Base-by-base conservation (phyloP, 2,888 invertebrate species). In the Metopia argyrocephala region DNA sequence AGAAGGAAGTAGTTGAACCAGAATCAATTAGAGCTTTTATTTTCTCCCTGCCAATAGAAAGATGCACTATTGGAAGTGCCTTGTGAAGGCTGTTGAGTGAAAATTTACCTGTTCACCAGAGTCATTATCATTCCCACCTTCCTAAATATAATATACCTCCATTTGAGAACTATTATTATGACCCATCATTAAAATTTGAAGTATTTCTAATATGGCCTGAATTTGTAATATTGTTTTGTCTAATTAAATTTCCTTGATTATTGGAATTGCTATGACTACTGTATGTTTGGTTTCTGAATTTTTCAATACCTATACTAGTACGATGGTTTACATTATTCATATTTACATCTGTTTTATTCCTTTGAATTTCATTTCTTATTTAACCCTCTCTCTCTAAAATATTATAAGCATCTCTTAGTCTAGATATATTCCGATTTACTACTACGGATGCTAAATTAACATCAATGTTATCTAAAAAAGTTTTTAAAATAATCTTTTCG, bases 381-480 rank as follows among this genome's bases (percentile, higher is more conserved):
- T 82, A 73, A 54, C 65, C 79, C n/a, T 71, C 52, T 9, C 12
- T 18, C 64, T 76, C 71, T 5, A 82, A 27, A 20, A 68, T 15
- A 46, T 62, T 27, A 59, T 45, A 79, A 2, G 68, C 76, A n/a
- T 73, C 78, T 59, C 65, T 52, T 12, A 78, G n/a, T 54, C 54
- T 78, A 12, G n/a, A 23, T 4, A 61, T 25, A n/a, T 82, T 79
- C 45, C 56, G 56, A 56, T 79, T 82, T 15, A 71, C 62, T 27
- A 79, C 31, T 9, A 73, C 61, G 15, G 76, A 76, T 27, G 74
- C 61, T 48, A 68, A 66, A 46, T 71, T 82, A 27, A 79, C 48
- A 69, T 84, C 79, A 61, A 84, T 84, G 65, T 84, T 83, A 69
- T 82, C 83, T 3, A 81, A 4, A 38, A 78, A 83, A 65, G 83